These are phyloP conservation scores for Syngnathus typhle DNA, from an alignment of 2,113 vertebrate species.

Conservation along the genomic window DNA sequence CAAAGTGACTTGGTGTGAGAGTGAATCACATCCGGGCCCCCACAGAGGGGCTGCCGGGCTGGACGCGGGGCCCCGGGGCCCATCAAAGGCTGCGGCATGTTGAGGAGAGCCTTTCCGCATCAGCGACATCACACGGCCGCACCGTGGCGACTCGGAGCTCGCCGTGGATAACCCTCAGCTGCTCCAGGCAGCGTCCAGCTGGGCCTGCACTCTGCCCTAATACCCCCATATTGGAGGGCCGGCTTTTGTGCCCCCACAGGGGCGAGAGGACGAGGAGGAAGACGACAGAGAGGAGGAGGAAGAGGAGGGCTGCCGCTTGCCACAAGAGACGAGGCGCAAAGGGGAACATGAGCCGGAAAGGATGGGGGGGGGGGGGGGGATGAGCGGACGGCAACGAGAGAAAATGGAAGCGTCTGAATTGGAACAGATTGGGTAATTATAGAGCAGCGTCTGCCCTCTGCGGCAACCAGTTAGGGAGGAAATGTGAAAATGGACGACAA, in stretches of 20 bases:
- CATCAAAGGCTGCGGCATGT: constrained; percentile 64
- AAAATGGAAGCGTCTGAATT: constrained; percentile 65
- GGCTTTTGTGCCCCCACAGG: constrained; percentile 61
- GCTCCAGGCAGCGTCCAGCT: constrained; percentile 66
- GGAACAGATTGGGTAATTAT: constrained; percentile 71
- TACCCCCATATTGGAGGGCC: constrained; percentile 65
- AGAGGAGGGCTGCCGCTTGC: constrained; percentile 37
- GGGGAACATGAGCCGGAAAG: constrained; percentile 32
- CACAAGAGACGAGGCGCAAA: constrained; percentile 48
- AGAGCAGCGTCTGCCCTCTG: constrained; percentile 57
- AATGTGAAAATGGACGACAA: constrained; percentile 65
- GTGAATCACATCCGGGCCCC: constrained; percentile 38
- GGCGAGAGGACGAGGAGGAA: constrained; percentile 22
- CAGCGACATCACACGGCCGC: constrained; percentile 71
- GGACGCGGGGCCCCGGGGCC: constrained; percentile 50
- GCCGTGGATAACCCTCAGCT: constrained; percentile 65
- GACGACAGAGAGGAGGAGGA: constrained; percentile 26
- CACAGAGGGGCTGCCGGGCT: constrained; percentile 30
- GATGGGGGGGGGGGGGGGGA: constrained; percentile 10
- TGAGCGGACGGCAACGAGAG: constrained; percentile 28
- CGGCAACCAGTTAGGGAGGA: constrained; percentile 50
- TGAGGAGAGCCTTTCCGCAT: constrained; percentile 71
- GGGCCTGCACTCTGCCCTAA: constrained; percentile 64
- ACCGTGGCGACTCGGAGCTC: constrained; percentile 55
- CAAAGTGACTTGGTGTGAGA: constrained; percentile 30